Percentiles rank a stretch among this genome's conserved stretches.
Conservation (phyloP, 1,140 invertebrate genomes). For the Triops cancriformis region DNA sequence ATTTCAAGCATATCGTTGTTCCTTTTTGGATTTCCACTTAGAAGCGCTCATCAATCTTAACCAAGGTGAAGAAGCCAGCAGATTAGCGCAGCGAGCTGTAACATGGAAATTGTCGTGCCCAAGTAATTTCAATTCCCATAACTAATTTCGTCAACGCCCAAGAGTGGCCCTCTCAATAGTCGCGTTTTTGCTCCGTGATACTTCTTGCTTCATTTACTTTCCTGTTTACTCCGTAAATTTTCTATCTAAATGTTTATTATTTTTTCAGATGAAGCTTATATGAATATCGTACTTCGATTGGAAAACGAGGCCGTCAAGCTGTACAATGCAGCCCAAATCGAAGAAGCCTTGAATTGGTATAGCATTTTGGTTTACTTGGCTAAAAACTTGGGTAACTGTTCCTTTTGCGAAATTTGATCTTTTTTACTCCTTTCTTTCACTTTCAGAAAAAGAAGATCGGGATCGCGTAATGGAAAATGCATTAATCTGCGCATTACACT, state of each 20-base stretch:
- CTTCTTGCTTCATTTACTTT: not conserved
- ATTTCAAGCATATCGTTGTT: not conserved
- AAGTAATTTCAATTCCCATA: not conserved
- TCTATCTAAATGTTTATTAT: too few relatives aligned
- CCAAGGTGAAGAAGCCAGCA: not conserved
- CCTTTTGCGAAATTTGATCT: not conserved
- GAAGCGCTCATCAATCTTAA: not conserved
- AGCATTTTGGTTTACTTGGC: not conserved
- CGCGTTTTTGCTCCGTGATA: too few relatives aligned
- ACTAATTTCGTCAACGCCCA: too few relatives aligned
- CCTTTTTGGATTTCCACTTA: not conserved
- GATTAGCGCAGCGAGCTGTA: not conserved
- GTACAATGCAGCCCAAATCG: not conserved
- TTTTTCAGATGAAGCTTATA: not conserved
- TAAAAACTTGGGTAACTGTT: not conserved
- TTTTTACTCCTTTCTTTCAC: not conserved
- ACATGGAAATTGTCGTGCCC: not conserved
- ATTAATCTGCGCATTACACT: slow-evolving; percentile 1
- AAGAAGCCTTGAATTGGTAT: not conserved
- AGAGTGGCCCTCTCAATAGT: too few relatives aligned
- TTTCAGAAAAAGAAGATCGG: not conserved
- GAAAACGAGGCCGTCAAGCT: not conserved
- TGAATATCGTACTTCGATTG: not conserved
- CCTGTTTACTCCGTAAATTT: too few relatives aligned
- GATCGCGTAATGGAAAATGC: not conserved